Conservation (phyloP, 1,140 invertebrate species). For the Drosophila nigrodunni region DNA sequence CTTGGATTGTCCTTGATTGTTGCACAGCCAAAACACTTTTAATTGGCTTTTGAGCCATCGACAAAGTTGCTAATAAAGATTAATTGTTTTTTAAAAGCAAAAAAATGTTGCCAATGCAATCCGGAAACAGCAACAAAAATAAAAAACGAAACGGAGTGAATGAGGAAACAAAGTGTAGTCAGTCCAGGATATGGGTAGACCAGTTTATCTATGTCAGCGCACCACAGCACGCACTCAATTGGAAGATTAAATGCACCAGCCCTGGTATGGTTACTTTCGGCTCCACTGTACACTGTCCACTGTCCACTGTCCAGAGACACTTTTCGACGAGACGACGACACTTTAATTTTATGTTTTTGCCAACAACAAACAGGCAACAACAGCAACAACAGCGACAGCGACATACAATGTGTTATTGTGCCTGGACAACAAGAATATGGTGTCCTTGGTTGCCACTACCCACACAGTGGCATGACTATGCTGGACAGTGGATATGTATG, state of each 20-base stretch:
- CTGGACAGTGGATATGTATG: not conserved
- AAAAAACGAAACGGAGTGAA: no score
- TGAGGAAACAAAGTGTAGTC: constrained; percentile 28
- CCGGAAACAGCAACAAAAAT: not conserved
- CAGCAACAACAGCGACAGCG: no score
- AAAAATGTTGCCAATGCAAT: constrained; percentile 70
- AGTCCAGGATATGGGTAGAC: constrained; percentile 52
- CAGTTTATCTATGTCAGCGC: constrained; percentile 81
- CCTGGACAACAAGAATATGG: constrained; percentile 6
- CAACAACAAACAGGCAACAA: not conserved
- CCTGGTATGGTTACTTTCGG: constrained; percentile 1
- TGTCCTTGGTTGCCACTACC: constrained; percentile 42
- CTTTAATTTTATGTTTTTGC: constrained; percentile 63
- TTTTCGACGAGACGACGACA: constrained; percentile 33
- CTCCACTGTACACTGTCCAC: constrained; percentile 1
- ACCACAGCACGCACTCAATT: constrained; percentile 76
- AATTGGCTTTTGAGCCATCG: constrained; percentile 82
- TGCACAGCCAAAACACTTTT: constrained; percentile 74
- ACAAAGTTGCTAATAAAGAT: constrained; percentile 73
- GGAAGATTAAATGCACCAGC: constrained; percentile 77
- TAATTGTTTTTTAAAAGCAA: constrained; percentile 83
- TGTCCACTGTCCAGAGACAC: not conserved
- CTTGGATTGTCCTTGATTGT: constrained; percentile 58
- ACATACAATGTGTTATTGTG: constrained; percentile 73
- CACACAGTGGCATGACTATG: constrained; percentile 21